Evolutionary conservation across 2,888 invertebrate genomes (phyloP), one percentile per base, ranked within the genome.

Genomic region (Drosophila imparisetae): DNA sequence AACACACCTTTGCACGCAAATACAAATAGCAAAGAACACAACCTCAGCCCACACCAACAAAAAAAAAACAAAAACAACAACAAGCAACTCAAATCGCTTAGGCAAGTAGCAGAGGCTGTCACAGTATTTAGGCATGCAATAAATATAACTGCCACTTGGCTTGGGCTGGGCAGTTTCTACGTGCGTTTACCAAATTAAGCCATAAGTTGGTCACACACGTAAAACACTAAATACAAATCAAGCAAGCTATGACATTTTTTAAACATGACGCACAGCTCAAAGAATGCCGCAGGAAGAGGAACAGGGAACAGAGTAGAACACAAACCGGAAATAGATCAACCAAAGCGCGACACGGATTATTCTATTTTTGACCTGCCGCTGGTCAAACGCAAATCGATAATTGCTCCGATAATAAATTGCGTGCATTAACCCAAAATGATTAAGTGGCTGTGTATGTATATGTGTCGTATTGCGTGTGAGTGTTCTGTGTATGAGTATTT

Each of bases 161-260:
- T 52, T 48, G 62, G 58, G 66, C 55, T 50, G 49, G 65, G 80
- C 61, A 65, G 64, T n/a, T 61, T 45, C 61, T 77, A 63, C 80
- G 83, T 81, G 81, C 54, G 60, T 69, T 83, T 53, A 49, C 60
- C 82, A 79, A 86, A 86, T 85, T 80, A 86, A 81, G 86, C 58
- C 66, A 70, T 79, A 72, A 64, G 48, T 60, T 53, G 65, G n/a
- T 10, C 27, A 21, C 63, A 60, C 34, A 48, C 60, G 58, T 60
- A 52, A 36, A 29, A 42, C 53, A 48, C 54, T 36, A 34, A 53
- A 34, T 36, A 32, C 66, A 66, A 72, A 75, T 75, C 61, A 68
- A 49, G 27, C 38, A 49, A 65, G 72, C 53, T 64, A 75, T 61
- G 64, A 55, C 13, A 58, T 60, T 24, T 15, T 64, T 68, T 53